A percentile compares a stretch with the other conserved stretches of the same genome.
Conservation (phyloP, 2,888 invertebrate genomes). For the Caprella mutica region DNA sequence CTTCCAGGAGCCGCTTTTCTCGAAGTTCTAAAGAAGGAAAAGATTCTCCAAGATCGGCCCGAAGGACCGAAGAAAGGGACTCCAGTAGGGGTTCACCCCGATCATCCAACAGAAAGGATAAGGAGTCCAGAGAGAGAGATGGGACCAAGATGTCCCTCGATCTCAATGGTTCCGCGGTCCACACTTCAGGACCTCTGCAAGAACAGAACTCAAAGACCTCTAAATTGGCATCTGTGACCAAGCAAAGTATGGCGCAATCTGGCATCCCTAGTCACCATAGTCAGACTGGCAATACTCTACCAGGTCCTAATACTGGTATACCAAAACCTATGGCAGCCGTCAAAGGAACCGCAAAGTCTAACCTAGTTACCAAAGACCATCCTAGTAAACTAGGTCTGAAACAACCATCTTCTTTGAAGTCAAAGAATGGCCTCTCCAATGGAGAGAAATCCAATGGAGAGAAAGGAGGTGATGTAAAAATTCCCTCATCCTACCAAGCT, state of each 20-base stretch:
- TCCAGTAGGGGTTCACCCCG: conserved; percentile 24
- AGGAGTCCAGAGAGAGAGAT: conserved; percentile 11
- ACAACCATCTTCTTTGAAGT: conserved; percentile 20
- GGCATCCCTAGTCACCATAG: conserved; percentile 15
- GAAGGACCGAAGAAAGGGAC: conserved; percentile 28
- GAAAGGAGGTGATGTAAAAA: conserved; percentile 2
- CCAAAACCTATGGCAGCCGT: conserved; percentile 86
- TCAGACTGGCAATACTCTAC: no score
- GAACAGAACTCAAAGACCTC: conserved; percentile 5
- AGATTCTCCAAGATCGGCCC: conserved; percentile 27
- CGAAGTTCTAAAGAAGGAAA: conserved; percentile 26
- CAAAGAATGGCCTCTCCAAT: conserved; percentile 22
- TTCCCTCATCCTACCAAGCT: conserved; percentile 19
- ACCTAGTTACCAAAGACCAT: conserved; percentile 7
- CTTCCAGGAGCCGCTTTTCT: conserved; percentile 27
- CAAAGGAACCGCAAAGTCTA: conserved; percentile 66
- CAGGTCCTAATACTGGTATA: conserved; percentile 51
- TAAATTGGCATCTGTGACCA: conserved; percentile 4
- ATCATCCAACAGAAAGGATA: conserved; percentile 21
- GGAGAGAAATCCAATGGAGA: background rate
- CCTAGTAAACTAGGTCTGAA: conserved; percentile 21
- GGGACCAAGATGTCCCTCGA: conserved; percentile 34
- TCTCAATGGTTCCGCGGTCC: conserved; percentile 34
- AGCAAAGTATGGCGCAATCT: conserved; percentile 5
- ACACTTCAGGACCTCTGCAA: conserved; percentile 6